These are phyloP conservation scores for Cecidostiba fungosa DNA, from an alignment of 2,888 invertebrate genomes.

Conservation along the genomic window DNA sequence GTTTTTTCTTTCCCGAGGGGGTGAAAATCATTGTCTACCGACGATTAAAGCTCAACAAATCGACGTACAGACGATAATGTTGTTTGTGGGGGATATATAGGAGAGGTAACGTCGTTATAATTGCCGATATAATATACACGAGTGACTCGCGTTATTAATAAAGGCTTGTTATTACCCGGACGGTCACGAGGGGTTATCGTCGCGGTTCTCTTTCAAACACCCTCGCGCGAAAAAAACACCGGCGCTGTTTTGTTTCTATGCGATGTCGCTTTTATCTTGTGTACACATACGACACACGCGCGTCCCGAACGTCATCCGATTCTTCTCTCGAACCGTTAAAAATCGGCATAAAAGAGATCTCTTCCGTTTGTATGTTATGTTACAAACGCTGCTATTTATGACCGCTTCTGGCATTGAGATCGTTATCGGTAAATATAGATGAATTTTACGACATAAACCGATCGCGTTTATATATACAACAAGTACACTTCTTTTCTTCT, in stretches of 20 bases:
- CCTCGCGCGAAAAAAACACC: neutral
- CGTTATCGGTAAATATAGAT: neutral
- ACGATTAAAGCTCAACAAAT: neutral
- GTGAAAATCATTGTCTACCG: neutral
- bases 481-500: too few relatives aligned
- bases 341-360: neutral
- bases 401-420: neutral
- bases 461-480: neutral
- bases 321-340: neutral
- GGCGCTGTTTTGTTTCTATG: neutral
- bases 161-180: neutral
- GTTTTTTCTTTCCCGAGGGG: neutral
- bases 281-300: neutral
- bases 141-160: neutral
- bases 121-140: neutral
- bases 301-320: neutral
- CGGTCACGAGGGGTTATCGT: conserved; percentile 16
- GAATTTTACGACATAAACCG: neutral
- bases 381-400: neutral
- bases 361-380: neutral
- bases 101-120: neutral
- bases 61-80: neutral
- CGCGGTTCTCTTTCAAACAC: neutral
- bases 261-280: neutral
- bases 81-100: neutral